phyloP scores from a whole-genome alignment of 2,888 invertebrate species.

The Cheilosia grossa region DNA sequence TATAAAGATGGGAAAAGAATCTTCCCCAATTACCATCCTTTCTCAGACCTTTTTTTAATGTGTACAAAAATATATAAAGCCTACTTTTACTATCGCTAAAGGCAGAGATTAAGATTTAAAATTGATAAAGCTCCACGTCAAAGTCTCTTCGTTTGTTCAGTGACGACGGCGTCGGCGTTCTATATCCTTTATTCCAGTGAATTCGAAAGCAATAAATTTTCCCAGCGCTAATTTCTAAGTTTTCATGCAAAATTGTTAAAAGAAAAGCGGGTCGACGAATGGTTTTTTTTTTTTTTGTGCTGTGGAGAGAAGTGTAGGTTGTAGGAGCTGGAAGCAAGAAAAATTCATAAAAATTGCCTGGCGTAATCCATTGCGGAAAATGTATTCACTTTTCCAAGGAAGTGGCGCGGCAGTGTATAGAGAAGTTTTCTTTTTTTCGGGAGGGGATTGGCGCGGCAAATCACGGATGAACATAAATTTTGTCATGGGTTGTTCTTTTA shows the following conservation, averaged over 20 bases:
- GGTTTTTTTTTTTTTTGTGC: neutral
- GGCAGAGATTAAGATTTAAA: slow-evolving; percentile 72
- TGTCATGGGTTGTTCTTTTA: slow-evolving; percentile 61
- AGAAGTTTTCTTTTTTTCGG: neutral
- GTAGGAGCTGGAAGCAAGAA: slow-evolving; percentile 38
- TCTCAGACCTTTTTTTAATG: slow-evolving; percentile 10
- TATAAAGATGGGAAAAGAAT: neutral
- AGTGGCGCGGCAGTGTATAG: neutral
- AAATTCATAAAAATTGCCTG: slow-evolving; percentile 69
- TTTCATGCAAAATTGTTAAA: slow-evolving; percentile 60
- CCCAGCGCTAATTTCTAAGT: slow-evolving; percentile 72
- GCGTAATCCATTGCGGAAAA: slow-evolving; percentile 66
- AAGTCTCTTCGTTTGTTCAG: slow-evolving; percentile 19
- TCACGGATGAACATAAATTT: slow-evolving; percentile 74
- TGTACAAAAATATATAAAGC: slow-evolving; percentile 67
- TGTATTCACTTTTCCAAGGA: slow-evolving; percentile 69
- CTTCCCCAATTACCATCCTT: slow-evolving; percentile 41
- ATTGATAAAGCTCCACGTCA: slow-evolving; percentile 64
- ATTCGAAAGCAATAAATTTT: slow-evolving; percentile 74
- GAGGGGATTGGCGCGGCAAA: slow-evolving; percentile 32
- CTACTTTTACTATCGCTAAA: slow-evolving; percentile 60
- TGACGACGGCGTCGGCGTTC: slow-evolving; percentile 13
- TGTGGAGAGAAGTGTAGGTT: neutral
- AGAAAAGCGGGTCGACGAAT: slow-evolving; percentile 52
- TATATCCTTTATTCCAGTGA: slow-evolving; percentile 57